A percentile compares a stretch with the other conserved stretches of the same genome.
Conservation (phyloP, 1,140 invertebrate genomes). For the Rhopalosiphum maidis region DNA sequence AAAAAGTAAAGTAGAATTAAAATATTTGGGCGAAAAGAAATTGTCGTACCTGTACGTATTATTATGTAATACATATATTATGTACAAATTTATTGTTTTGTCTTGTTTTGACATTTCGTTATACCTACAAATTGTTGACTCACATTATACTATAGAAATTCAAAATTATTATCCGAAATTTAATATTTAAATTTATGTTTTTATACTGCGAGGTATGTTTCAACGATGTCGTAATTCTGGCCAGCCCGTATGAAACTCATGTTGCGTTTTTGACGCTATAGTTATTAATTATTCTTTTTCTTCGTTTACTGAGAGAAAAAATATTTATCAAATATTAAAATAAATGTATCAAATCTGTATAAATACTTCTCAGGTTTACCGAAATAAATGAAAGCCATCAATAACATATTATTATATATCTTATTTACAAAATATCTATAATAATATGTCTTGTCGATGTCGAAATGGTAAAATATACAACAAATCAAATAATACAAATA, state of each 20-base stretch:
- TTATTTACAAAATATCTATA: background rate
- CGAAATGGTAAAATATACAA: background rate
- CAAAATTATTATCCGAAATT: background rate
- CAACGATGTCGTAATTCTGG: too few species aligned
- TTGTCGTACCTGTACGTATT: too few species aligned
- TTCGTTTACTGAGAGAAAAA: background rate
- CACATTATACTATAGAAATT: background rate
- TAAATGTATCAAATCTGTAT: background rate
- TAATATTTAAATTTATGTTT: background rate
- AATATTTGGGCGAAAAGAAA: too few species aligned
- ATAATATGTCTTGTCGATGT: background rate
- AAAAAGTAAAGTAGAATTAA: too few species aligned
- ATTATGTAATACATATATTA: too few species aligned
- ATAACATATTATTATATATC: background rate
- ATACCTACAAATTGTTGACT: too few species aligned
- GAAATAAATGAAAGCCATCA: background rate
- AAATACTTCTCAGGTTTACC: background rate
- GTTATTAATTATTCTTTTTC: background rate
- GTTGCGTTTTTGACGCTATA: background rate
- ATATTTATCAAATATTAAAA: background rate
- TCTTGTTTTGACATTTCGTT: too few species aligned
- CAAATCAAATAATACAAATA: slow-evolving; percentile 16
- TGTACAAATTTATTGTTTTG: too few species aligned
- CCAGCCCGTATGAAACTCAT: background rate
- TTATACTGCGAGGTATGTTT: too few species aligned